Evolutionary conservation across 2,888 invertebrate species (phyloP), one percentile per base, ranked within the genome.

Genomic region (Meandrusa payeni): DNA sequence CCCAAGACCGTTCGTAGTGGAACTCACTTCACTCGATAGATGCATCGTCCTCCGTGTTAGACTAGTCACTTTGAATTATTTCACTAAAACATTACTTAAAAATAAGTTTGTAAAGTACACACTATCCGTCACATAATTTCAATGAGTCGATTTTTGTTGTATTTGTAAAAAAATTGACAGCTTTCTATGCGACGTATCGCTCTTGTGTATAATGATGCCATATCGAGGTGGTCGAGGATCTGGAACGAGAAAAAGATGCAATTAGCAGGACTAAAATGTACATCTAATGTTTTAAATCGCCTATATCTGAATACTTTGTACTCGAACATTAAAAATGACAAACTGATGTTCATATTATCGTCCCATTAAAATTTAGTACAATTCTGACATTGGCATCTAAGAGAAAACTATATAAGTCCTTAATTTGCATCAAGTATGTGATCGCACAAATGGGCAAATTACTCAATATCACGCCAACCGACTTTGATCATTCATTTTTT

Each of bases 11-110:
- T 78, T 90, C 42, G 93, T 93, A 46, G 93, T 93, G 39, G 93
- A 92, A 71, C 91, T 92, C 71, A 93, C 93, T 89, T 94, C 94
- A 85, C 92, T 92, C 60, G 93, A 91, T 78, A 94, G 80, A 90
- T 94, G 94, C 94, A 94, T 94, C 81, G 74, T 79, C 64, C 61
- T 57, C 42, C 52, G 42, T 27, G 22, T 46, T 45, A 41, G 33
- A 37, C 5, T 29, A 31, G n/a, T 26, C 37, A 43, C 42, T 37
- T n/a, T 26, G 12, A 12, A 43, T 26, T 17, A n/a, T 26, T 39
- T 54, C 48, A 54, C 52, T 55, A 51, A 57, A 40, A 52, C 54
- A 58, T 64, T 47, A 52, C 48, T 26, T 19, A 24, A 12, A 48
- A 52, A 22, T 32, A 47, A 45, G 51, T 62, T 50, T 53, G 49